phyloP scores from a whole-genome alignment of 1,140 invertebrate species.

The Sarcophaga peregrina region DNA sequence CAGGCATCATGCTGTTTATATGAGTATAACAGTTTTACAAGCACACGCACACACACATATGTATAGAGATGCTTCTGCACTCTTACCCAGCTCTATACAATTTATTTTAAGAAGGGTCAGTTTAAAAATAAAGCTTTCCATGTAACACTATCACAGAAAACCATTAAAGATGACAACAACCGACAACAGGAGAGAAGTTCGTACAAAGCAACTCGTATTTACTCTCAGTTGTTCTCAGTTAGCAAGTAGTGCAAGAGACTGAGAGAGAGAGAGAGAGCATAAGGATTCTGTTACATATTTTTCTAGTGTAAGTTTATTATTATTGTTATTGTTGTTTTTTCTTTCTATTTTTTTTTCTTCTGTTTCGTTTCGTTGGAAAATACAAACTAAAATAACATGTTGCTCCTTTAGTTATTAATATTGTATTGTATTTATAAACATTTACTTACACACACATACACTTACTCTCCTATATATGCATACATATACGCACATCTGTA shows the following conservation, averaged over 20 bases:
- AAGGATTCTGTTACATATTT: background rate
- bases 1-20: background rate
- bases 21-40: conserved; percentile 12
- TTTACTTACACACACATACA: background rate
- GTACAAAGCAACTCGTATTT: too few species aligned
- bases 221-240: background rate
- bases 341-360: background rate
- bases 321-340: background rate
- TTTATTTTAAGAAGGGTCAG: conserved; percentile 15
- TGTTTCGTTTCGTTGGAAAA: background rate
- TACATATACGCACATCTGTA: background rate
- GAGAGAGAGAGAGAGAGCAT: background rate
- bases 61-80: background rate
- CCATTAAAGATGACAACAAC: too few species aligned
- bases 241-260: background rate
- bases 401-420: conserved; percentile 12
- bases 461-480: too few species aligned
- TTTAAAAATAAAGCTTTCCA: background rate
- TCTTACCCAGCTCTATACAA: background rate
- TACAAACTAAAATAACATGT: conserved; percentile 36
- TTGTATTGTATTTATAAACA: background rate
- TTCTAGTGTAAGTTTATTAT: background rate
- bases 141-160: too few species aligned
- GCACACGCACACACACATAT: background rate
- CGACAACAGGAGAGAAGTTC: too few species aligned